These are phyloP conservation scores for Tetranychus cinnabarinus DNA, from an alignment of 1,140 invertebrate species.

Conservation along the genomic window DNA sequence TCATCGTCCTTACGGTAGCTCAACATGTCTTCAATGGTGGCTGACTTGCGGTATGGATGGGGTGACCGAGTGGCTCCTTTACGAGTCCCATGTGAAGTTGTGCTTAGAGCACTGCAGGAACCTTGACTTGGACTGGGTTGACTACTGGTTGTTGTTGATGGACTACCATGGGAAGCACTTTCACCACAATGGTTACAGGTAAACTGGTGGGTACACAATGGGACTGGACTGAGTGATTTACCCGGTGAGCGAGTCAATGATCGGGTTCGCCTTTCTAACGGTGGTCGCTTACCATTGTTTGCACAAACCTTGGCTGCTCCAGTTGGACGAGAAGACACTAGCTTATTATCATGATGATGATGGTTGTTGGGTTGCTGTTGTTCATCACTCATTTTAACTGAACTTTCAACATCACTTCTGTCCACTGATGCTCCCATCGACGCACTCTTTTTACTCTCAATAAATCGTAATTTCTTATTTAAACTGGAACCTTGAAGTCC, in stretches of 20 bases:
- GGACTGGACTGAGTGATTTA: neutral
- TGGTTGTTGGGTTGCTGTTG: too few species aligned
- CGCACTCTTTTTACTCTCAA: too few species aligned
- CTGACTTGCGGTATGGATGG: neutral
- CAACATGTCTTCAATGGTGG: slow-evolving; percentile 7
- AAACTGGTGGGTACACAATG: slow-evolving; percentile 4
- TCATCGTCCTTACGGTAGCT: slow-evolving; percentile 8
- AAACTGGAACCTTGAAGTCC: too few species aligned
- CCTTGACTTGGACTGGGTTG: neutral
- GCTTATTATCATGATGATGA: too few species aligned
- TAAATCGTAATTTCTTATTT: too few species aligned
- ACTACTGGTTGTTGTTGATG: neutral
- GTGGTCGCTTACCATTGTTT: too few species aligned
- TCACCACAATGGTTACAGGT: slow-evolving; percentile 7
- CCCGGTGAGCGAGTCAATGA: slow-evolving; percentile 3
- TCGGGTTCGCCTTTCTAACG: neutral
- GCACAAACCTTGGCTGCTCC: too few species aligned
- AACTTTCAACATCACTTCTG: too few species aligned
- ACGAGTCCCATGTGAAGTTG: neutral
- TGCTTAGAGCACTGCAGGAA: neutral
- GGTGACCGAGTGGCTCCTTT: neutral
- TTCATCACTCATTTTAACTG: too few species aligned
- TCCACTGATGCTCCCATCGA: too few species aligned
- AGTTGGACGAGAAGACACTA: too few species aligned
- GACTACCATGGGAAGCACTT: neutral